A percentile compares a stretch with the other conserved stretches of the same genome.
These are phyloP conservation scores for Didymodactylos carnosus DNA, from an alignment of 2,888 invertebrate species.

Conservation along the genomic window DNA sequence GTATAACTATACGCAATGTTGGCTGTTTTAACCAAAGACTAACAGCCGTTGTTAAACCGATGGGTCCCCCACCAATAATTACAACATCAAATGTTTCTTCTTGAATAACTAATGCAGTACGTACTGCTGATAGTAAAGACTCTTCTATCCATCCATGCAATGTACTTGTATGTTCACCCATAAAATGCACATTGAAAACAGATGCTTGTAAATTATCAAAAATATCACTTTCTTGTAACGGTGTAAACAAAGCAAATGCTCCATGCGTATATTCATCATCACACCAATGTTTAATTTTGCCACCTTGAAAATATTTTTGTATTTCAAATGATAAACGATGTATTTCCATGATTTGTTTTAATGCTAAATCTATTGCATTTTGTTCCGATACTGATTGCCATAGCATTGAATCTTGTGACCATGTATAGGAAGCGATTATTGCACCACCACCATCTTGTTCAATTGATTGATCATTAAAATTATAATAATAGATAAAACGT, in stretches of 20 bases:
- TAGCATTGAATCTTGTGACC: not conserved
- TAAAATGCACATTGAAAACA: not conserved
- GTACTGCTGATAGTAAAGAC: not conserved
- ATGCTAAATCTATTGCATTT: not conserved
- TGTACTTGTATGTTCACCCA: not conserved
- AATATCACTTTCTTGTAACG: not conserved
- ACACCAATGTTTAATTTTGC: not conserved
- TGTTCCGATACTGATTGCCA: not conserved
- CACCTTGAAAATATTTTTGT: not conserved
- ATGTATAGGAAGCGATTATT: not conserved
- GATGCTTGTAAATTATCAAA: not conserved
- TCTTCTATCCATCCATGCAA: not conserved
- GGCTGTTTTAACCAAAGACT: too few species aligned
- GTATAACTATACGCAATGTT: too few species aligned
- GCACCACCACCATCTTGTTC: too few species aligned
- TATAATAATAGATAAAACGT: not conserved
- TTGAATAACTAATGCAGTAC: not conserved
- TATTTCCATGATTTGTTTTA: not conserved
- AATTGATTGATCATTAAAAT: not conserved
- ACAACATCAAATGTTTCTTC: too few species aligned
- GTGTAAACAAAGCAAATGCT: not conserved
- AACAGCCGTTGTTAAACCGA: too few species aligned
- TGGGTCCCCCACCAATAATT: too few species aligned
- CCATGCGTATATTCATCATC: not conserved
- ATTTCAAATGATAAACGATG: not conserved